Evolutionary conservation across 2,888 invertebrate genomes (phyloP), one percentile per base, ranked within the genome.

Genomic region (Congeria kusceri): DNA sequence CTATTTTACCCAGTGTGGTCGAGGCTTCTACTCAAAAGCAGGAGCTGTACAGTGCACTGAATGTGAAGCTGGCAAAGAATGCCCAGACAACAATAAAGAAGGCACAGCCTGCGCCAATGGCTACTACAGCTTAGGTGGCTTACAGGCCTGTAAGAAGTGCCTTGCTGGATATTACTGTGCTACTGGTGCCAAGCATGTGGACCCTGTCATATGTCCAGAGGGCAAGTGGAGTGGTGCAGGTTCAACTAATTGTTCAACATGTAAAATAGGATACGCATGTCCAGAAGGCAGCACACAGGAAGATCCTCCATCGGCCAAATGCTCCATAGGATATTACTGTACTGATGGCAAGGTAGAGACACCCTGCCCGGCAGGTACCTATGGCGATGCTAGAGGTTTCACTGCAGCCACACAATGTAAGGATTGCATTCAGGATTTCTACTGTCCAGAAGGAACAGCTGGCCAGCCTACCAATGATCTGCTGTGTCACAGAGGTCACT

Each of bases 241-340:
- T 7, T 49, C 83, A 0, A 85, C 68, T 1, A 13, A 76, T 15
- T 91, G 91, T 73, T 56, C 83, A 18, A 28, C 57, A 20, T 91
- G 91, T 80, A 73, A 75, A 64, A 77, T 86, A 25, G 91, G 91
- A 1, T 90, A 87, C 77, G 77, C 88, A 1, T 92, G 92, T 73
- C 84, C 86, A n/a, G 90, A 88, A 46, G 92, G 92, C n/a, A 90
- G 90, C 64, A 85, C 75, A 0, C 84, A 87, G 66, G 7, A 74
- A n/a, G 75, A 86, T 29, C 91, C 92, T 20, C 79, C 89, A 1
- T 57, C 77, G 44, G 88, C 84, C 25, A 73, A 77, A 23, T 93
- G 92, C 85, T 79, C 84, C 4, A 71, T 87, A 20, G 93, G 93
- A 3, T 91, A 90, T 73, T 92, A 89, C 79, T 93, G 93, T 80